These are phyloP conservation scores for Zaprionus inermis DNA, from an alignment of 1,140 invertebrate species.

Conservation along the genomic window DNA sequence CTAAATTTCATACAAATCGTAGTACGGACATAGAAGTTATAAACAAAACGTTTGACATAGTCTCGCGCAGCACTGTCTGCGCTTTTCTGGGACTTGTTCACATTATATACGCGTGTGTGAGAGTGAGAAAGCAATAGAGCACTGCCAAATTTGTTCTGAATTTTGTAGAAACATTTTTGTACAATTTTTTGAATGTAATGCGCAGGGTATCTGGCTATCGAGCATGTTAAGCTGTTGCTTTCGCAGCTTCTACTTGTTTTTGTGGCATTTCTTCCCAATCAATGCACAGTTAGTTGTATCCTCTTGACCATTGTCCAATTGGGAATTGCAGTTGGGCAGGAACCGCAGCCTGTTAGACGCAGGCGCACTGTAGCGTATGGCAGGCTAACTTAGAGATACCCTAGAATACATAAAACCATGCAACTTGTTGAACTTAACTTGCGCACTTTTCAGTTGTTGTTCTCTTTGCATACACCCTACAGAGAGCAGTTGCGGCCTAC, in stretches of 20 bases:
- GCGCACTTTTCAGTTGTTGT: neutral
- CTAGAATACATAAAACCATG: neutral
- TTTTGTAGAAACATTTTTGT: no score
- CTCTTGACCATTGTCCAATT: slow-evolving; percentile 18
- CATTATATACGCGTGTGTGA: no score
- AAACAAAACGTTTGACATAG: neutral
- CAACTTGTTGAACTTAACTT: neutral
- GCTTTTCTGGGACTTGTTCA: no score
- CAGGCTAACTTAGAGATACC: neutral
- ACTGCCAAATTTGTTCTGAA: no score
- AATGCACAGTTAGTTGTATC: slow-evolving; percentile 9
- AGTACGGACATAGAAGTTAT: neutral
- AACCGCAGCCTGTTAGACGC: neutral
- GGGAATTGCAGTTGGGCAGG: neutral
- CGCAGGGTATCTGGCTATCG: no score
- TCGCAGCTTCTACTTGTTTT: neutral
- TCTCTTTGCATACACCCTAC: neutral
- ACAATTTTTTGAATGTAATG: no score
- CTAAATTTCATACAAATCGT: neutral
- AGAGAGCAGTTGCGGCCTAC: no score
- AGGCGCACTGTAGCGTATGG: neutral
- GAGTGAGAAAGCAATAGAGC: no score
- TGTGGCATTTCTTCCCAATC: slow-evolving; percentile 18
- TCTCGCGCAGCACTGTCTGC: neutral
- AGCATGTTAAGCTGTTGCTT: no score